Evolutionary conservation across 2,113 vertebrate genomes (phyloP), one percentile per base, ranked within the genome.

Genomic region (Tricholaema leucomelas): DNA sequence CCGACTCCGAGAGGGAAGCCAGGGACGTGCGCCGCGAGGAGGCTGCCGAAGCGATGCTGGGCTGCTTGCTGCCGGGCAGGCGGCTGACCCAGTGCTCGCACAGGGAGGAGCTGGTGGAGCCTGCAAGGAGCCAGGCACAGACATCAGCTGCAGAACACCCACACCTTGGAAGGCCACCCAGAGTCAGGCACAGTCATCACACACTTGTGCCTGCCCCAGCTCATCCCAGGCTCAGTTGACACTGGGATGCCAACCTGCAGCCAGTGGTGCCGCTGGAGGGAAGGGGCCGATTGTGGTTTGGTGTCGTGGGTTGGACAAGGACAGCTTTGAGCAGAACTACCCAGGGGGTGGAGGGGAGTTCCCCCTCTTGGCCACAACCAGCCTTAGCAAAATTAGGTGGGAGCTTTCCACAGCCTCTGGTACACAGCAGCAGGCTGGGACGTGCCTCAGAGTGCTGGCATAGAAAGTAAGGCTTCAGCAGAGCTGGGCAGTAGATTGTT

Each of bases 21-120:
- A 99, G 95, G 10, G 99, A 99, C 0, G 99, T 99, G 71, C 99
- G 98, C 67, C 99, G 98, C 4, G 99, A 99, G 0, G 99, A 99
- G 5, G 99, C 98, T 2, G 99, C 99, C 0, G 99, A 99, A 36
- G 99, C 98, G 35, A 99, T 87, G 67, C 99, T 99, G 91, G 99
- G 98, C 71, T 98, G 99, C 92, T 98, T 98, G 97, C 99, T 99
- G 38, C 99, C 99, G 0, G 98, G 98, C 23, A 99, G 97, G 21
- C 99, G 98, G 95, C 99, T 99, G 86, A 99, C 95, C 99, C 99
- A 99, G 98, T 99, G 99, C 87, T 99, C 99, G 12, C 99, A 99
- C 85, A 99, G 96, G 5, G 99, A 99, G 3, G 99, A 99, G 94
- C 99, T 99, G 12, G 99, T 99, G 91, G 99, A 99, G 66, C 99